Evolutionary conservation across 2,888 invertebrate genomes (phyloP), one percentile per base, ranked within the genome.

Genomic region (Drosophila robusta): DNA sequence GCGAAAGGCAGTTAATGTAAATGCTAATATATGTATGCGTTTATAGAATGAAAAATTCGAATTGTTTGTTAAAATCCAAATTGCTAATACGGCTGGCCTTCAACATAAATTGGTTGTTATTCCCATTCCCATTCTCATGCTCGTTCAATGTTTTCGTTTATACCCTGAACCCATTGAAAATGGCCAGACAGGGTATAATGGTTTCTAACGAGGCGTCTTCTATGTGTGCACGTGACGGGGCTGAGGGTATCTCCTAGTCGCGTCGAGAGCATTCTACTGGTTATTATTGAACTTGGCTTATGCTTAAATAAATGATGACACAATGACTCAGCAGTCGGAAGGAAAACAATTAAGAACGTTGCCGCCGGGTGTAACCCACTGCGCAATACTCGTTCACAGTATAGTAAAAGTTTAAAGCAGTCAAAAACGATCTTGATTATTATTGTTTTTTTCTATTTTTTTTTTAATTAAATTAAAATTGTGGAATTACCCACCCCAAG

Each of bases 301-400:
- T 26, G 39, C 5, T 29, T 7, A 34, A 58, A 60, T n/a, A 58
- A 54, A 45, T 72, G 68, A 62, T 58, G 34, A 9, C 1, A 7
- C 32, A 29, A 54, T 72, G 77, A 80, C 65, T 22, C 14, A 50
- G 47, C 44, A 42, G 0, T n/a, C 51, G 29, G 22, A 29, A 71
- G 63, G 11, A 29, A 5, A 32, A 52, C 12, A 34, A 4, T 12
- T 12, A 18, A 18, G 18, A 18, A 18, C 18, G 18, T 18, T 18
- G 18, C 18, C 18, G 18, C 2, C 18, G 18, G 18, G 18, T 18
- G 18, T 18, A 18, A 18, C 18, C 18, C 18, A 18, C 18, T 18
- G 18, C 18, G 18, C 18, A 18, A 18, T 18, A 18, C 18, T 18
- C 18, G 1, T 18, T 18, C n/a, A n/a, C n/a, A n/a, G n/a, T n/a